phyloP scores from a whole-genome alignment of 1,140 invertebrate genomes.

The Meloidogyne exigua region DNA sequence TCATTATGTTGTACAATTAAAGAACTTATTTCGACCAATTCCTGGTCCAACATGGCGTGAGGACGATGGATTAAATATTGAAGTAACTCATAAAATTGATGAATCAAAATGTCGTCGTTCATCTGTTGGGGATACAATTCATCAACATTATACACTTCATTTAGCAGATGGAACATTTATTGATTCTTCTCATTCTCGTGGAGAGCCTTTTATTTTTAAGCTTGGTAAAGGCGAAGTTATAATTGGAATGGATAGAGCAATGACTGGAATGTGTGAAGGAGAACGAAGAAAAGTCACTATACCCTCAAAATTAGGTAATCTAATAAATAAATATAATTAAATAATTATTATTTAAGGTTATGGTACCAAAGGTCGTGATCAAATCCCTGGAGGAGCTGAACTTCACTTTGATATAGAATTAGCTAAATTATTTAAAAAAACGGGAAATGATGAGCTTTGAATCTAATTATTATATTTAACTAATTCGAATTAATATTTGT shows the following conservation, averaged over 20 bases:
- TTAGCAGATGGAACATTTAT: constrained; percentile 62
- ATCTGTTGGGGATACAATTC: constrained; percentile 58
- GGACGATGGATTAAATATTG: constrained; percentile 59
- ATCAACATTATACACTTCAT: constrained; percentile 62
- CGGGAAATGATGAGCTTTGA: constrained; percentile 36
- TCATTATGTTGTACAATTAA: constrained; percentile 62
- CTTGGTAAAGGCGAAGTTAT: constrained; percentile 53
- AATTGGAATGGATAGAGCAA: constrained; percentile 56
- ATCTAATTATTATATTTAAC: background rate
- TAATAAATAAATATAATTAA: too few species aligned
- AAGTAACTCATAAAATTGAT: constrained; percentile 61
- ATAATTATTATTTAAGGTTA: constrained; percentile 29
- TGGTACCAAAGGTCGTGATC: constrained; percentile 35
- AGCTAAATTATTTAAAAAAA: constrained; percentile 55
- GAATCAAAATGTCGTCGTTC: constrained; percentile 59
- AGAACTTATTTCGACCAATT: constrained; percentile 54
- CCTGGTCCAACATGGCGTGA: constrained; percentile 51
- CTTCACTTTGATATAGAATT: constrained; percentile 63
- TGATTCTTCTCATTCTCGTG: constrained; percentile 58
- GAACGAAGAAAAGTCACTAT: constrained; percentile 59
- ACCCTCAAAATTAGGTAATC: constrained; percentile 47
- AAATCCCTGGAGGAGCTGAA: constrained; percentile 56
- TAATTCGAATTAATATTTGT: too few species aligned
- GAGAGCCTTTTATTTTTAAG: constrained; percentile 59
- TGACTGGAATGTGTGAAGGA: constrained; percentile 63